Conservation (phyloP, 2,113 vertebrate species). For the Marmota monax region DNA sequence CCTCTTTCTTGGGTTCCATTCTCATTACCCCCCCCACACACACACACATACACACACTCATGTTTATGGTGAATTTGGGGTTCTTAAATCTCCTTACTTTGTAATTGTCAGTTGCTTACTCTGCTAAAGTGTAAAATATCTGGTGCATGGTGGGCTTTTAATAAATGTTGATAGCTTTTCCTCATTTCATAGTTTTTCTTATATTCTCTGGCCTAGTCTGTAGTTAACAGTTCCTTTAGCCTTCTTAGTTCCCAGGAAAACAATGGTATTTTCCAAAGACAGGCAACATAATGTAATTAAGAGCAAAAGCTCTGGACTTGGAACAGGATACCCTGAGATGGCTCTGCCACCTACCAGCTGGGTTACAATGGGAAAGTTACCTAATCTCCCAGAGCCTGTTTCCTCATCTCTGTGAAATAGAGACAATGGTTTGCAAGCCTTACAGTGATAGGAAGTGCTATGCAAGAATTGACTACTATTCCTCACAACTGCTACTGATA, state of each 20-base stretch:
- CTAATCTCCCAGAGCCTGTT: not conserved
- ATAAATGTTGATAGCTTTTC: not conserved
- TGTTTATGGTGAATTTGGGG: not conserved
- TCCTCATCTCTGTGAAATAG: not conserved
- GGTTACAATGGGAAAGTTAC: not conserved
- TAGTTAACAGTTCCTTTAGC: constrained; percentile 8
- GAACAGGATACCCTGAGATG: not conserved
- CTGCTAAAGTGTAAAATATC: not conserved
- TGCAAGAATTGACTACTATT: not conserved
- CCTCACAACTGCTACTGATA: too few species aligned
- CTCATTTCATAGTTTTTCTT: not conserved
- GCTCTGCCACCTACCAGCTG: not conserved
- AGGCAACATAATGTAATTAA: not conserved
- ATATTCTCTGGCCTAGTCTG: not conserved
- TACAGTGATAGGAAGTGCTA: not conserved
- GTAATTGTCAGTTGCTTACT: not conserved
- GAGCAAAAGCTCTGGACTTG: not conserved
- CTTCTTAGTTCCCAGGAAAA: not conserved
- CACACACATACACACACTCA: too few species aligned
- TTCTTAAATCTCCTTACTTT: not conserved
- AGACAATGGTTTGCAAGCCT: not conserved
- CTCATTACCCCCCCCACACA: too few species aligned
- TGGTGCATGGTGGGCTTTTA: not conserved
- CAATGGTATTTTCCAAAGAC: constrained; percentile 44
- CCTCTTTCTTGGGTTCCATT: too few species aligned